These are phyloP conservation scores for Lymantria monacha DNA, from an alignment of 2,888 invertebrate species.

Conservation along the genomic window DNA sequence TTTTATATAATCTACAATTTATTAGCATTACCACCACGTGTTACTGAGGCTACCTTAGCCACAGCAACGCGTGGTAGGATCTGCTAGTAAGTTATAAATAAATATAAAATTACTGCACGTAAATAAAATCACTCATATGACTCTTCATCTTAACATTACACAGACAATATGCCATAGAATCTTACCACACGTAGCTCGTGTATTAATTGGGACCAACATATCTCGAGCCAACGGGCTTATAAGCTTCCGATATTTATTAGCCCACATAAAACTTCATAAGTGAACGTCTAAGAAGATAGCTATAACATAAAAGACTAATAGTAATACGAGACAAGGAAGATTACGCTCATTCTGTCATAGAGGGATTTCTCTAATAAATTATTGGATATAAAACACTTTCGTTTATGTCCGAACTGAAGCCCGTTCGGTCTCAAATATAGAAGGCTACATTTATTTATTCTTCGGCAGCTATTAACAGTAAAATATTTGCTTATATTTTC, in stretches of 20 bases:
- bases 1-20: too few species aligned
- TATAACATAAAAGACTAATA: neutral
- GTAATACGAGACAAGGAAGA: neutral
- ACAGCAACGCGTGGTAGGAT: too few species aligned
- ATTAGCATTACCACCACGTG: too few species aligned
- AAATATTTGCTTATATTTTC: too few species aligned
- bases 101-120: too few species aligned
- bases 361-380: slow-evolving; percentile 15
- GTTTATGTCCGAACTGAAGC: slow-evolving; percentile 12
- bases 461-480: neutral
- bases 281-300: neutral
- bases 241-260: neutral
- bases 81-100: too few species aligned
- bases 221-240: neutral
- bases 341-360: neutral
- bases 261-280: neutral
- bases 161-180: too few species aligned
- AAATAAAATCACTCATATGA: too few species aligned
- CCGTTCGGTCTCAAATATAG: slow-evolving; percentile 15
- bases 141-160: too few species aligned
- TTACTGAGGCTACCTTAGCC: too few species aligned
- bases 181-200: too few species aligned
- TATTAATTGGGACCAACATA: neutral
- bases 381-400: slow-evolving; percentile 16
- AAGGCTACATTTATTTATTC: slow-evolving; percentile 8